A percentile compares a stretch with the other conserved stretches of the same genome.
These are phyloP conservation scores for Cygnus buccinator DNA, from an alignment of 2,113 vertebrate species.

Conservation along the genomic window DNA sequence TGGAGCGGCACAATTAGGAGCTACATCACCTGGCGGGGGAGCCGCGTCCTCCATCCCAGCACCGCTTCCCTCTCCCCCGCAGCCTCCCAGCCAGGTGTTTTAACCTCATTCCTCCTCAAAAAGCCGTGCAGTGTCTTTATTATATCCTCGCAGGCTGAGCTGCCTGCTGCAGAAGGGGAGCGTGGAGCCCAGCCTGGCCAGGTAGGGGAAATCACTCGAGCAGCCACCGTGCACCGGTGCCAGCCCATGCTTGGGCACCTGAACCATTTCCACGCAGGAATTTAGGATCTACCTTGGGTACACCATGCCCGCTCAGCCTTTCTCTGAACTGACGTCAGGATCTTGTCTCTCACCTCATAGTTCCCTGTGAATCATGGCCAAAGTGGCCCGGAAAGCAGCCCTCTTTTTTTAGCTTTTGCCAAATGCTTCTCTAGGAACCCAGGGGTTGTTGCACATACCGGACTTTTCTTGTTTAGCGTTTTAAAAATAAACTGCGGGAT, in stretches of 20 bases:
- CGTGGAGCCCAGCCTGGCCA: neutral
- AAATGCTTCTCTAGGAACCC: neutral
- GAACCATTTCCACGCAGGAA: neutral
- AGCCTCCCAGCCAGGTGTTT: neutral
- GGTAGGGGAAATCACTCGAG: neutral
- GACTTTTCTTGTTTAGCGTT: slow-evolving; percentile 37
- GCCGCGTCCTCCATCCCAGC: neutral
- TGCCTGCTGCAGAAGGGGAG: neutral
- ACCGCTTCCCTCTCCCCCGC: neutral
- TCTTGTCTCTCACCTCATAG: neutral
- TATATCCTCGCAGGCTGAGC: neutral
- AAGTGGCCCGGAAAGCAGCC: neutral
- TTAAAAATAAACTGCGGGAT: slow-evolving; percentile 48
- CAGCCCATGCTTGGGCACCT: neutral
- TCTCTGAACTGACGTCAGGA: slow-evolving; percentile 16
- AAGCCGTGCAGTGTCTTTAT: neutral
- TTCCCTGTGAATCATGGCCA: neutral
- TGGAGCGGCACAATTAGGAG: slow-evolving; percentile 15
- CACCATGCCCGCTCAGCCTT: neutral
- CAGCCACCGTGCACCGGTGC: neutral
- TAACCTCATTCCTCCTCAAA: neutral
- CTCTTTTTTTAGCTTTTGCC: slow-evolving; percentile 37
- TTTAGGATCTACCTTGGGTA: slow-evolving; percentile 3
- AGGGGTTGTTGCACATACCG: neutral
- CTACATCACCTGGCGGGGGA: neutral